Base-by-base conservation (phyloP, 2,888 invertebrate genomes). In the Zelleria hepariella region DNA sequence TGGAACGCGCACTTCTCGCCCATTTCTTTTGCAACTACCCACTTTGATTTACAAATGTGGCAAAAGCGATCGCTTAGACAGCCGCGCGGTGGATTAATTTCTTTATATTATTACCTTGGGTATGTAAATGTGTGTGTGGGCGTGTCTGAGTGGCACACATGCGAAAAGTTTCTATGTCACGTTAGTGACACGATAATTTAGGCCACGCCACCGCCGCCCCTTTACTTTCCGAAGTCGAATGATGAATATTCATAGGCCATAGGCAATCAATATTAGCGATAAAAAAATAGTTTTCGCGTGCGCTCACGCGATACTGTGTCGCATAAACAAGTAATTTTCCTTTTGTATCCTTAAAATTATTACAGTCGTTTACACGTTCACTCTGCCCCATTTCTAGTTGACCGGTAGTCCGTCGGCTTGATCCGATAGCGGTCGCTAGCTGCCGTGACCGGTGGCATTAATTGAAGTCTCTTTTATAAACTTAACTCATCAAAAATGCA, bases 201-300 rank as follows among this genome's bases (percentile, higher is more conserved):
- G 85, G 85, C 83, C 86, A 80, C 58, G 52, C 58, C 10, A 58
- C 48, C 32, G 10, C 81, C 80, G 72, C 81, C 80, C 82, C 79
- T 81, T 75, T 79, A 81, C 82, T 83, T 86, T 82, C 77, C 81
- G 77, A 85, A 86, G 78, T 71, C 72, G 80, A 75, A 58, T 56
- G 59, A 56, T 88, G 88, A 88, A 88, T 87, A 88, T 88, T 88
- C 86, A 88, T 88, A 86, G 78, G 80, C 77, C 80, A 82, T 81
- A 82, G 81, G 85, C 82, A 86, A 87, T 88, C 87, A 86, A 88
- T 88, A 88, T 83, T 79, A 75, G 75, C 76, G 75, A 82, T 83
- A 82, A 80, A 83, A 32, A 83, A 83, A 82, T 86, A 82, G 82
- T 84, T 86, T 87, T 86, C 81, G 86, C 87, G 86, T 87, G 87